Conservation (phyloP, 2,797 vertebrate species). For the Moxostoma hubbsi region DNA sequence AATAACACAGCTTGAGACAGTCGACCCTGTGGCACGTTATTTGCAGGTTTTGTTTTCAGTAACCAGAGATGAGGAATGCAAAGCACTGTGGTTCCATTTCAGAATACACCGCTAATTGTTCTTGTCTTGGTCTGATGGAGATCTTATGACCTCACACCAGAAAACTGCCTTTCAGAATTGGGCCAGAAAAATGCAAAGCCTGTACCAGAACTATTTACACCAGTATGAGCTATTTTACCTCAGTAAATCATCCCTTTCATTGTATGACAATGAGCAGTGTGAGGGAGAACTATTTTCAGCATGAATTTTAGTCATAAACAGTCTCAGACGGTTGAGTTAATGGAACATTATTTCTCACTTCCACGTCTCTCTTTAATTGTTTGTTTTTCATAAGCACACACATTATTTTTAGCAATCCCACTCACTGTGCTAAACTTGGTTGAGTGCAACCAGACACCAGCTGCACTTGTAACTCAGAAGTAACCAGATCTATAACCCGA, state of each 20-base stretch:
- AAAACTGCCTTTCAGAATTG: background rate
- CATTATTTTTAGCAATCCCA: constrained; percentile 25
- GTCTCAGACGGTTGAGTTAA: background rate
- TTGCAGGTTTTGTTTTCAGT: constrained; percentile 16
- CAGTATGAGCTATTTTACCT: too few species aligned
- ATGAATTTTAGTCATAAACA: background rate
- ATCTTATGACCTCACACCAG: background rate
- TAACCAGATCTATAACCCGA: constrained; percentile 10
- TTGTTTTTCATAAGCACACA: background rate
- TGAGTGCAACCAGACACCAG: constrained; percentile 19
- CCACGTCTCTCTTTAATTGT: constrained; percentile 1
- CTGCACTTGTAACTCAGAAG: background rate
- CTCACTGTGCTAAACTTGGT: background rate
- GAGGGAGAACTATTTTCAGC: too few species aligned
- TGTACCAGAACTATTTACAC: background rate
- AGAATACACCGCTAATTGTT: constrained; percentile 4
- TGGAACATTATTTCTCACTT: background rate
- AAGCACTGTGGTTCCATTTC: background rate
- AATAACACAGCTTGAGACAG: constrained; percentile 10
- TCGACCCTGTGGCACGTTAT: background rate
- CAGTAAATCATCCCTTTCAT: too few species aligned
- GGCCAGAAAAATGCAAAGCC: background rate
- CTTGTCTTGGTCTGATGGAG: background rate
- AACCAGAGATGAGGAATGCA: constrained; percentile 19
- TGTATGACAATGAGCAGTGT: too few species aligned